A percentile compares a stretch with the other conserved stretches of the same genome.
These are phyloP conservation scores for Leucoptera coffeella DNA, from an alignment of 2,888 invertebrate genomes.

Conservation along the genomic window DNA sequence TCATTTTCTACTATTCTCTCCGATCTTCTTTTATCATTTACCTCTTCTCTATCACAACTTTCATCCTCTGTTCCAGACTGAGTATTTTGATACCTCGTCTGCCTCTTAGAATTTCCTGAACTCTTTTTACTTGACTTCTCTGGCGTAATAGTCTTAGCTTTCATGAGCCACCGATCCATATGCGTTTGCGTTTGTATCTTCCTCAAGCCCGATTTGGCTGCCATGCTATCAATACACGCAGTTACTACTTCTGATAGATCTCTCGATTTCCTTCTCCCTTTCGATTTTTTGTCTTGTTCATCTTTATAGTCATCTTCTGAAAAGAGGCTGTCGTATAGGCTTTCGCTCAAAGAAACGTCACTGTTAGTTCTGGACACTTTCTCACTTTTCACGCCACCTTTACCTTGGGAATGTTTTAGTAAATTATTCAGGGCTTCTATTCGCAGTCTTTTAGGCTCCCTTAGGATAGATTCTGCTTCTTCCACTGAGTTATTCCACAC, in stretches of 20 bases:
- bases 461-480: slow-evolving; percentile 65
- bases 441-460: slow-evolving; percentile 50
- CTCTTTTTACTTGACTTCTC: no score
- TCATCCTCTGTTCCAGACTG: no score
- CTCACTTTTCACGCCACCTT: slow-evolving; percentile 16
- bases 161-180: slow-evolving; percentile 46
- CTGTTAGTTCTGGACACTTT: slow-evolving; percentile 21
- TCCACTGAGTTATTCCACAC: slow-evolving; percentile 68
- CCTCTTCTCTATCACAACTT: no score
- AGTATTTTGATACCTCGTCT: no score
- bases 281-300: slow-evolving; percentile 18
- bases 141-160: slow-evolving; percentile 45
- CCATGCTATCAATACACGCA: slow-evolving; percentile 43
- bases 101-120: no score
- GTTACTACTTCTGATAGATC: slow-evolving; percentile 43
- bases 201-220: slow-evolving; percentile 40
- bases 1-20: no score
- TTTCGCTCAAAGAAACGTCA: slow-evolving; percentile 40
- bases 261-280: slow-evolving; percentile 21
- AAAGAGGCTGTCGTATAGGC: slow-evolving; percentile 37
- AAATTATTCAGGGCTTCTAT: slow-evolving; percentile 42
- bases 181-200: slow-evolving; percentile 43
- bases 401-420: slow-evolving; percentile 11
- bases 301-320: slow-evolving; percentile 28
- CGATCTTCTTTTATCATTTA: no score